phyloP scores from a whole-genome alignment of 2,888 invertebrate genomes.

The Tromatobia lineatoria region DNA sequence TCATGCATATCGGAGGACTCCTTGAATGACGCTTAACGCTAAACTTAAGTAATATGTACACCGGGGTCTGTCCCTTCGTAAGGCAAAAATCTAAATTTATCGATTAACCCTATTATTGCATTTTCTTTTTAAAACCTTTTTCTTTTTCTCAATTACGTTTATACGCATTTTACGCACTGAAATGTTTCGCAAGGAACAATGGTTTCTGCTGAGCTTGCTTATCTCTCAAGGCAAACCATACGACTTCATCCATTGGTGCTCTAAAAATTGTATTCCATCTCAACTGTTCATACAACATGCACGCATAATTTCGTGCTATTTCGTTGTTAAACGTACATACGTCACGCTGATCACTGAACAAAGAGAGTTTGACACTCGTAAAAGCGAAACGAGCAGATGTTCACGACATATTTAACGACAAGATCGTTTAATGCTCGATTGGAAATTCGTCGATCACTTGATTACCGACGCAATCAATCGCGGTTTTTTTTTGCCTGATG shows the following conservation, averaged over 20 bases:
- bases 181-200: conserved; percentile 71
- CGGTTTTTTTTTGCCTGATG: conserved; percentile 17
- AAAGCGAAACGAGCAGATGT: conserved; percentile 1
- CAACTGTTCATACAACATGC: conserved; percentile 37
- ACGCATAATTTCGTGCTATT: conserved; percentile 45
- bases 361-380: conserved; percentile 18
- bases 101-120: conserved; percentile 70
- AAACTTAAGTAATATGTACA: conserved; percentile 70
- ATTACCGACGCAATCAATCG: conserved; percentile 57
- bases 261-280: conserved; percentile 31
- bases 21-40: conserved; percentile 61
- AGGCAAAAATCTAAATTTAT: conserved; percentile 74
- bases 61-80: conserved; percentile 68
- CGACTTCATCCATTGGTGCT: conserved; percentile 50
- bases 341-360: conserved; percentile 36
- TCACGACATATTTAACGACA: conserved; percentile 14
- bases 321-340: conserved; percentile 55
- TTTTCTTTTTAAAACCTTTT: conserved; percentile 57
- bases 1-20: conserved; percentile 42
- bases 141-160: conserved; percentile 43
- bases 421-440: conserved; percentile 15
- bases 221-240: conserved; percentile 59
- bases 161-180: conserved; percentile 62
- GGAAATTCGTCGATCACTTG: neutral
- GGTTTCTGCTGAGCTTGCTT: conserved; percentile 65